Evolutionary conservation across 2,888 invertebrate genomes (phyloP), one percentile per base, ranked within the genome.

Genomic region (Oxytorus armatus): DNA sequence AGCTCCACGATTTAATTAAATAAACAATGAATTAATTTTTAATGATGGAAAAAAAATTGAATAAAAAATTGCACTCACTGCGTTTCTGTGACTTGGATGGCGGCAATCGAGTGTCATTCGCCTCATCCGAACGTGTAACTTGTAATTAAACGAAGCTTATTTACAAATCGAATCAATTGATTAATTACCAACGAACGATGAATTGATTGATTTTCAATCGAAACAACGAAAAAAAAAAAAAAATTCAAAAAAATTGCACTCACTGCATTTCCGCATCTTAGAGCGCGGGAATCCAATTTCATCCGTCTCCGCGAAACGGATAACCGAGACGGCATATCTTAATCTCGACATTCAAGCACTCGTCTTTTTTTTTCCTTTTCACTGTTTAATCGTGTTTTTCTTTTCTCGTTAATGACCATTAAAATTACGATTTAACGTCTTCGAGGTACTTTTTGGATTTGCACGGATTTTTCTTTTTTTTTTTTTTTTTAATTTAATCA

Each of bases 271-370:
- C 29, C 29, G 49, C 76, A 59, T 73, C 16, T 4, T 73, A 29
- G 44, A 16, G 33, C 4, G 8, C 21, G 29, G 11, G 3, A 66
- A 59, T 73, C 44, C 66, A 10, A 59, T 23, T 59, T 75, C 14
- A 29, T 55, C 53, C 23, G 36, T 21, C n/a, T 49, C 21, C 44
- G 47, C 14, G 11, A 23, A 78, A 39, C 14, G 18, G 18, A 57
- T 21, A 36, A 21, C 33, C 23, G 33, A 16, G 18, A 36, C 53
- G 33, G 47, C 70, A 55, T 74, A 79, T 78, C 14, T 8, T 55
- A 49, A n/a, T n/a, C n/a, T n/a, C n/a, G 29, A 21, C 11, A 25
- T 55, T 68, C 65, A 65, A 68, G 57, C 75, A 75, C 75, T 59
- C 18, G 44, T 59, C 61, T 21, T 42, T 3, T 39, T 49, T 23